phyloP scores from a whole-genome alignment of 1,140 invertebrate species.

The Drosophila sp. region DNA sequence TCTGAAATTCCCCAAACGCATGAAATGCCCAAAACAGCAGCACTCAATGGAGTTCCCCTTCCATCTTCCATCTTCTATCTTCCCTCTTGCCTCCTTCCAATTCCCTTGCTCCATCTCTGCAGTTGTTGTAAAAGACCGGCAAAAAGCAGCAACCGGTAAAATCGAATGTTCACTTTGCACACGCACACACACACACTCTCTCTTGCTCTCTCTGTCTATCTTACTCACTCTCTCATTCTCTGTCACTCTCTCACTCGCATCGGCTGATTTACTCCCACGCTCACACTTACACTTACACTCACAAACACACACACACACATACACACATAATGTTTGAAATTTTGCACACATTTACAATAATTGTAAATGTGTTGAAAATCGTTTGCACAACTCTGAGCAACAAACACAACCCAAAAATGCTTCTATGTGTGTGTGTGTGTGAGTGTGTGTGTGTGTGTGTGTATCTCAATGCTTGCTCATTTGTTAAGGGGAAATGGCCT shows the following conservation, averaged over 20 bases:
- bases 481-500: slow-evolving; percentile 78
- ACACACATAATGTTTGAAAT: slow-evolving; percentile 60
- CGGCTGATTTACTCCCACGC: slow-evolving; percentile 31
- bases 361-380: slow-evolving; percentile 84
- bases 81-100: neutral
- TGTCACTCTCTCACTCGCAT: slow-evolving; percentile 7
- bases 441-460: slow-evolving; percentile 33
- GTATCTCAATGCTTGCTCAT: slow-evolving; percentile 66
- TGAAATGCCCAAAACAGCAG: slow-evolving; percentile 66
- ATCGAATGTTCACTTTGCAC: slow-evolving; percentile 79
- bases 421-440: slow-evolving; percentile 30
- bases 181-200: slow-evolving; percentile 9
- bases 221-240: slow-evolving; percentile 12
- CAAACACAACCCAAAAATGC: slow-evolving; percentile 34
- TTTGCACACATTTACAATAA: slow-evolving; percentile 84
- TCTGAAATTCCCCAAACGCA: slow-evolving; percentile 29
- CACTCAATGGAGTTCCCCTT: slow-evolving; percentile 26
- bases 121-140: slow-evolving; percentile 67
- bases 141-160: slow-evolving; percentile 83
- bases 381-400: slow-evolving; percentile 83
- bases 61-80: too few species aligned
- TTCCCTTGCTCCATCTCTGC: neutral
- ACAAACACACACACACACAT: slow-evolving; percentile 30
- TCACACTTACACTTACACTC: slow-evolving; percentile 23
- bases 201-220: slow-evolving; percentile 13